phyloP scores from a whole-genome alignment of 2,888 invertebrate genomes.

The Patella caerulea region DNA sequence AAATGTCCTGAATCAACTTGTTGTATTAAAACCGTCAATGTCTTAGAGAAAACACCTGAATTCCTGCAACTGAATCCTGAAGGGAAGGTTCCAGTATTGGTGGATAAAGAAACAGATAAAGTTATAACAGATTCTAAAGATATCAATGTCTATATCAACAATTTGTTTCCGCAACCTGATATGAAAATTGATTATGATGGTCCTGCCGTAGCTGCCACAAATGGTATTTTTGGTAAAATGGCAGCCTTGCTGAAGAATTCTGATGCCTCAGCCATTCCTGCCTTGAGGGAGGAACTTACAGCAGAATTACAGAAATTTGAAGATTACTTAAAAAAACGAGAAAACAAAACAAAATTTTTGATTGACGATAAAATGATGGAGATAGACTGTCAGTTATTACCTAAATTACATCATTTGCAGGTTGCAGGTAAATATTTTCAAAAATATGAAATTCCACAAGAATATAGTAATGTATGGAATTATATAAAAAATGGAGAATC shows the following conservation, averaged over 20 bases:
- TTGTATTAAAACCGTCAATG: conserved; percentile 39
- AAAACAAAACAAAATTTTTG: conserved; percentile 32
- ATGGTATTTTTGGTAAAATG: conserved; percentile 46
- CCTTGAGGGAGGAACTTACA: conserved; percentile 37
- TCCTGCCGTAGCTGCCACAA: conserved; percentile 36
- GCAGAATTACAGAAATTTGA: conserved; percentile 42
- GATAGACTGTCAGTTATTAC: conserved; percentile 49
- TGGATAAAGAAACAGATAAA: conserved; percentile 39
- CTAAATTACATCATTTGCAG: conserved; percentile 46
- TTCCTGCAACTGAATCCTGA: conserved; percentile 44
- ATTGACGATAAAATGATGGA: conserved; percentile 40
- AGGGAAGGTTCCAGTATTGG: conserved; percentile 50
- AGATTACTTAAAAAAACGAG: conserved; percentile 33
- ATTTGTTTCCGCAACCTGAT: conserved; percentile 32
- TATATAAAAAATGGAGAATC: conserved; percentile 40
- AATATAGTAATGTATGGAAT: conserved; percentile 32
- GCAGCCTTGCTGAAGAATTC: conserved; percentile 49
- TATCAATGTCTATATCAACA: conserved; percentile 42
- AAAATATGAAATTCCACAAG: conserved; percentile 41
- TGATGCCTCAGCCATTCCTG: conserved; percentile 31
- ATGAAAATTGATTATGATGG: conserved; percentile 32
- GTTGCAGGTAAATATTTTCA: conserved; percentile 47
- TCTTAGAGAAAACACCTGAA: conserved; percentile 41
- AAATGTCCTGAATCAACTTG: conserved; percentile 35
- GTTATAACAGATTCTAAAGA: conserved; percentile 47